phyloP scores from a whole-genome alignment of 2,888 invertebrate species.

The Lochmaea crataegi region DNA sequence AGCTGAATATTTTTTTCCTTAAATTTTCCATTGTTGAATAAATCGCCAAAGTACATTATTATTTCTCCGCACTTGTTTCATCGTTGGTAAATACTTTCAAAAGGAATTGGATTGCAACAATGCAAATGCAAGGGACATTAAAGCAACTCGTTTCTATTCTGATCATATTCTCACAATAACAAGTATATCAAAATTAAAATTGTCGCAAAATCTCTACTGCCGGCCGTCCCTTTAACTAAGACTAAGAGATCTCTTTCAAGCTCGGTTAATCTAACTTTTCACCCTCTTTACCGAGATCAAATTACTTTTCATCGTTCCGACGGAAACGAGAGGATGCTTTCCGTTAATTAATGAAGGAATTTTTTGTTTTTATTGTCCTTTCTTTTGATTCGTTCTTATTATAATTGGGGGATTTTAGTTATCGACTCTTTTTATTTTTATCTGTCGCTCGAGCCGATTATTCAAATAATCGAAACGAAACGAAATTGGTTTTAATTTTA shows the following conservation, averaged over 20 bases:
- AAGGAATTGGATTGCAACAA: too few species aligned
- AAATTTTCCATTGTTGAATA: too few species aligned
- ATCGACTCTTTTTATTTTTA: too few species aligned
- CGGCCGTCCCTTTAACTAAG: constrained; percentile 39
- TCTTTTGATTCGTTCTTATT: constrained; percentile 20
- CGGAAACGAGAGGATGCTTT: constrained; percentile 29
- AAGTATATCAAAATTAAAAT: constrained; percentile 40
- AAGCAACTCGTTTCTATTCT: background rate
- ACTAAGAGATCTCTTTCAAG: constrained; percentile 44
- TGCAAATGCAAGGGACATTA: too few species aligned
- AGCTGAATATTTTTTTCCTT: too few species aligned
- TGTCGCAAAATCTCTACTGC: constrained; percentile 34
- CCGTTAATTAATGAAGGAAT: constrained; percentile 35
- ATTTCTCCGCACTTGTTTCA: too few species aligned
- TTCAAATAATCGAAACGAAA: too few species aligned
- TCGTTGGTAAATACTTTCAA: too few species aligned
- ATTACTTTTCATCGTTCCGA: constrained; percentile 42
- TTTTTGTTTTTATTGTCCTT: constrained; percentile 16
- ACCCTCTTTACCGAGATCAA: constrained; percentile 44
- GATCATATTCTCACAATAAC: constrained; percentile 34
- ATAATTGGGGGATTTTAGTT: constrained; percentile 5
- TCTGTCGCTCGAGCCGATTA: too few species aligned
- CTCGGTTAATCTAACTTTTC: constrained; percentile 48
- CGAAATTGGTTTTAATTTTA: too few species aligned
- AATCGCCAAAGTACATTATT: too few species aligned